These are phyloP conservation scores for Caenorhabditis tropicalis DNA, from an alignment of 1,140 invertebrate genomes.

Conservation along the genomic window DNA sequence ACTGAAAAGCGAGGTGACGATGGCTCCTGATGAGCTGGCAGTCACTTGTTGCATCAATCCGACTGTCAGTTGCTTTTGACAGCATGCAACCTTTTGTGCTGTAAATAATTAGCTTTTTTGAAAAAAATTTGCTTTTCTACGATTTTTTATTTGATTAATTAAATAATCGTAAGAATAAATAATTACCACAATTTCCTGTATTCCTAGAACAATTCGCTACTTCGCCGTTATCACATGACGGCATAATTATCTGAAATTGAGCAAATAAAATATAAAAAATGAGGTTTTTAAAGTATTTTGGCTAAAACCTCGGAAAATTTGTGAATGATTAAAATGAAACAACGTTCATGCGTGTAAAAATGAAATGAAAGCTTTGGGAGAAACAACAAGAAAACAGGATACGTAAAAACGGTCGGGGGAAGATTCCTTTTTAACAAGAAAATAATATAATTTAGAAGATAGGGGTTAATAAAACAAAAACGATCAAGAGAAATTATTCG, in stretches of 20 bases:
- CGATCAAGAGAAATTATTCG: not conserved
- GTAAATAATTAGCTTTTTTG: not conserved
- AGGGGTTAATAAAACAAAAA: not conserved
- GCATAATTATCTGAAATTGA: not conserved
- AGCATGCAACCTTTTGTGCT: not conserved
- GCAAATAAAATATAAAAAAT: no score
- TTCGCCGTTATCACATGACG: not conserved
- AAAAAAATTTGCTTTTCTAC: no score
- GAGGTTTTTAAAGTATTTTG: no score
- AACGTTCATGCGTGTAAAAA: no score
- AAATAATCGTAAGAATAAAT: no score
- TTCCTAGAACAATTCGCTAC: not conserved
- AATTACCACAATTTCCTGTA: not conserved
- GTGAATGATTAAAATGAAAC: no score
- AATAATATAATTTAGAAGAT: not conserved
- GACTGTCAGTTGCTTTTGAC: slow-evolving; percentile 27
- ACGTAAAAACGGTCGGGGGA: no score
- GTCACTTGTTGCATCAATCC: slow-evolving; percentile 54
- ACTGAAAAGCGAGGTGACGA: slow-evolving; percentile 65
- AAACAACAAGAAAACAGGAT: not conserved
- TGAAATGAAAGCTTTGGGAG: not conserved
- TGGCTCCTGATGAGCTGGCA: slow-evolving; percentile 61
- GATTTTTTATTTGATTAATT: no score
- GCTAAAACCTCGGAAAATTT: no score
- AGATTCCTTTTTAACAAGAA: not conserved